These are phyloP conservation scores for Procavia capensis DNA, from an alignment of 2,113 vertebrate species.

Conservation along the genomic window DNA sequence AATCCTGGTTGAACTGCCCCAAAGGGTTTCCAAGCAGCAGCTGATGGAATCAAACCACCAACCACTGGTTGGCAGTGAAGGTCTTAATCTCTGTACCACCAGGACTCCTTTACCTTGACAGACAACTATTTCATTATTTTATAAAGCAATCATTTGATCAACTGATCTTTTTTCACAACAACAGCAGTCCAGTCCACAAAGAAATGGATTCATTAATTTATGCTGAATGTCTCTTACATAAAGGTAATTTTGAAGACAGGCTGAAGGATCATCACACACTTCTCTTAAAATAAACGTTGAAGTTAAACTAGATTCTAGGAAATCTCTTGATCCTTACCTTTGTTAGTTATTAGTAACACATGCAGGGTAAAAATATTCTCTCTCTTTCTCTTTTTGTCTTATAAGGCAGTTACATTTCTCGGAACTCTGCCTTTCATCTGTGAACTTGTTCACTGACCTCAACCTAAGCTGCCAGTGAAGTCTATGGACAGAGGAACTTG, in stretches of 20 bases:
- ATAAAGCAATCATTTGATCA: neutral
- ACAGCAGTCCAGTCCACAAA: neutral
- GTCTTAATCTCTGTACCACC: too few relatives aligned
- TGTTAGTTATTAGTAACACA: neutral
- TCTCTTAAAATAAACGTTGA: neutral
- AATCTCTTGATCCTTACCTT: neutral
- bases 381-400: neutral
- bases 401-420: neutral
- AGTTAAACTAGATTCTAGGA: slow-evolving; percentile 14
- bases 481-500: neutral
- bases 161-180: neutral
- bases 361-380: neutral
- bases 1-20: too few relatives aligned
- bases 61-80: too few relatives aligned
- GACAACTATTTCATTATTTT: neutral
- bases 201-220: slow-evolving; percentile 23
- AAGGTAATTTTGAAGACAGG: neutral
- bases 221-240: neutral
- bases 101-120: neutral
- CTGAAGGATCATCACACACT: neutral
- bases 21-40: too few relatives aligned
- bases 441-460: neutral
- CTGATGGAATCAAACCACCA: too few relatives aligned
- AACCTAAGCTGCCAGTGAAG: neutral
- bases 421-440: neutral